Evolutionary conservation across 2,797 vertebrate species (phyloP).

Genomic region (Sciurus carolinensis): DNA sequence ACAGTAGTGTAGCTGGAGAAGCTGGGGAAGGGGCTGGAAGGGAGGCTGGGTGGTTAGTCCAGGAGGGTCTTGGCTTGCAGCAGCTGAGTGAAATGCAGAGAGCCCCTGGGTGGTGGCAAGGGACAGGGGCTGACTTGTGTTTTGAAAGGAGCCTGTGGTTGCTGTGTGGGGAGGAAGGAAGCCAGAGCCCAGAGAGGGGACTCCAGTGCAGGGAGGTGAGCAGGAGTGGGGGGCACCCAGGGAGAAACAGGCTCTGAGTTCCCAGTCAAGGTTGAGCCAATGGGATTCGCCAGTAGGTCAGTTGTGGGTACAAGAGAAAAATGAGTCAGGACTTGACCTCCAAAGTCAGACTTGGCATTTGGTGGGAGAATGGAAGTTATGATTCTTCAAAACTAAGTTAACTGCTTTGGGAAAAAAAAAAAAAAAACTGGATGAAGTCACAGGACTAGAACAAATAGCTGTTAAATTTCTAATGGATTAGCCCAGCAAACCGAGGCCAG

Average conservation of each 20-base stretch:
- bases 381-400: neutral
- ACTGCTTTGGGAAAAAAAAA: too few relatives aligned
- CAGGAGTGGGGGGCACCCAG: neutral
- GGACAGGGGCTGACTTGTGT: neutral
- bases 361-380: neutral
- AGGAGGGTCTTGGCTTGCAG: neutral
- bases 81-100: neutral
- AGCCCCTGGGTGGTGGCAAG: neutral
- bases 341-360: neutral
- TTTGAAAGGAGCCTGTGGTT: neutral
- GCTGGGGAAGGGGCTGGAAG: neutral
- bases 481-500: neutral
- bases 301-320: neutral
- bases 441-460: neutral
- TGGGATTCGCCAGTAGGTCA: neutral
- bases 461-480: neutral
- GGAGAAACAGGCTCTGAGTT: neutral
- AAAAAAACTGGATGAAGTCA: neutral
- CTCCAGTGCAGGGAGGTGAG: neutral
- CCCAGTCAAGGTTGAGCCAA: neutral
- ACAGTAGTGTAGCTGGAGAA: neutral
- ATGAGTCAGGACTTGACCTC: neutral
- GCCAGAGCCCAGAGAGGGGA: neutral
- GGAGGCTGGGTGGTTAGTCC: neutral
- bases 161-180: neutral